Evolutionary conservation across 2,888 invertebrate species (phyloP), one percentile per base, ranked within the genome.

Genomic region (Geophilus truncorum): DNA sequence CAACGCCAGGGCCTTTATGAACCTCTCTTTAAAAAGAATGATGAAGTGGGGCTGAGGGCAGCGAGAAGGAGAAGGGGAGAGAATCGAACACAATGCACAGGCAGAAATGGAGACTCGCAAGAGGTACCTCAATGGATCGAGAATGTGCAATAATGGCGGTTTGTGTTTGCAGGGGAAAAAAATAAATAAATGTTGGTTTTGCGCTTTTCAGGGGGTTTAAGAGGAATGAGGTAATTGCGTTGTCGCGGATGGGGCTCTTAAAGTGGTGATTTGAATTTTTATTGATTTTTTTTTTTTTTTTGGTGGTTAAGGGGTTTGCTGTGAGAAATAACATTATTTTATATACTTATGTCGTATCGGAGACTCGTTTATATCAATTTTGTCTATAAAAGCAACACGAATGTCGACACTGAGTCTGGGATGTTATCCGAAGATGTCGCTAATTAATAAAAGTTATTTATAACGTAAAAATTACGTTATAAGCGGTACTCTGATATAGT

Each of bases 11-110:
- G 70, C 70, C 70, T 28, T 25, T 70, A 70, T 70, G 70, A 70
- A 70, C 70, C 70, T 28, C 70, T 70, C 70, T 70, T 70, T 70
- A 70, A 70, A 28, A 25, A 70, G 28, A 70, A 70, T 70, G 70
- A 70, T 70, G 70, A 70, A 70, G 70, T 70, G 70, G 70, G 70
- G 70, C 70, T 70, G 70, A 70, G 28, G 28, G 28, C 70, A 70
- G 25, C n/a, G 25, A 25, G 70, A 70, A 70, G 28, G 70, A 70
- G 70, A 70, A 28, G 70, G 70, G 70, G 28, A 70, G 28, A 70
- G n/a, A 77, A 77, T 32, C 25, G 76, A 75, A 32, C 76, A 75
- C 30, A 75, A 77, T 30, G 34, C 23, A 77, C 12, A 23, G 32
- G 34, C 23, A 77, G 32, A 77, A 32, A 77, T 21, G 32, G 77